A percentile compares a stretch with the other conserved stretches of the same genome.
These are phyloP conservation scores for Brassicogethes aeneus DNA, from an alignment of 2,888 invertebrate species.

Conservation along the genomic window DNA sequence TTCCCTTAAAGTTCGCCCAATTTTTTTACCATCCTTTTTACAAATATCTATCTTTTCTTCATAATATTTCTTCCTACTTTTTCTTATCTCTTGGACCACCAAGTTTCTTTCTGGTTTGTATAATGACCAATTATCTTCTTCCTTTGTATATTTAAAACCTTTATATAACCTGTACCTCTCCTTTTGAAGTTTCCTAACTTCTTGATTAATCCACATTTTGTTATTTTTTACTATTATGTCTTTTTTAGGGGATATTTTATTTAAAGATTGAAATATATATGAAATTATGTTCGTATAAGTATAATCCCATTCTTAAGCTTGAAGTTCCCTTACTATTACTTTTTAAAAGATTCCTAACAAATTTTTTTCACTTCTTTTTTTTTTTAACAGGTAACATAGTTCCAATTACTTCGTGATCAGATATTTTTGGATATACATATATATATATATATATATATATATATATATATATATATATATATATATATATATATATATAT, in stretches of 20 bases:
- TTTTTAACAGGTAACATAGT: neutral
- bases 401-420: too few species aligned
- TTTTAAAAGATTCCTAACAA: neutral
- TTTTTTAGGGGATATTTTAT: neutral
- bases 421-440: too few species aligned
- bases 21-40: neutral
- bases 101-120: neutral
- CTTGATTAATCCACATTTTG: too few species aligned
- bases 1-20: neutral
- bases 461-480: neutral
- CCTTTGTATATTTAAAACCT: too few species aligned
- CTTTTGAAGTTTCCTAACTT: too few species aligned
- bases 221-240: neutral
- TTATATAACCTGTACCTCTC: too few species aligned
- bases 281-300: neutral
- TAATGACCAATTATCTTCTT: neutral
- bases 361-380: neutral
- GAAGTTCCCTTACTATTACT: neutral
- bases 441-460: too few species aligned
- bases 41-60: neutral
- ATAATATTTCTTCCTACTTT: constrained; percentile 1
- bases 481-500: neutral
- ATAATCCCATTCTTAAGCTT: neutral
- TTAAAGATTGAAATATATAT: neutral
- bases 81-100: too few species aligned